Percentiles rank a stretch among this genome's conserved stretches.
Conservation (phyloP, 2,797 vertebrate species). For the Anniella stebbinsi region DNA sequence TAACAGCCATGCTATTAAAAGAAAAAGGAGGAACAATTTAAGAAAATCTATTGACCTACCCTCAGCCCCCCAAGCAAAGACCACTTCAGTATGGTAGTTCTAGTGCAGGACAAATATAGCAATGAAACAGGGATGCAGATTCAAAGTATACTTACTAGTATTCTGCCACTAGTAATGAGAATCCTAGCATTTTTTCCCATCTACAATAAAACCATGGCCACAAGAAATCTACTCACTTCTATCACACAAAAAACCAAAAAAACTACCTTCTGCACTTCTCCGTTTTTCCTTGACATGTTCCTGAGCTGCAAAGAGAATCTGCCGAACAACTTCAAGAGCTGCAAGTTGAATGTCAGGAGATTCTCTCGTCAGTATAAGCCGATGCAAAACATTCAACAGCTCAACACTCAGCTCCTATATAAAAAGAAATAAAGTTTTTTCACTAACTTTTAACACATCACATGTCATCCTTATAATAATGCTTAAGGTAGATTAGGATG, state of each 20-base stretch:
- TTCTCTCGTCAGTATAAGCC: constrained; percentile 92
- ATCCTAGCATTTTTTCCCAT: neutral
- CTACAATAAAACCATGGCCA: neutral
- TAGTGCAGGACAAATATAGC: neutral
- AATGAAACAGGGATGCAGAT: neutral
- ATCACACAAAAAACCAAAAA: neutral
- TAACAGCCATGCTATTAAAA: neutral
- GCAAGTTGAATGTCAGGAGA: constrained; percentile 85
- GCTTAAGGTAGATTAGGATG: neutral
- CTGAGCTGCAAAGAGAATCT: constrained; percentile 88
- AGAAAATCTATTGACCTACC: neutral
- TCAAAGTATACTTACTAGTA: neutral
- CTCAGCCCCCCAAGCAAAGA: neutral
- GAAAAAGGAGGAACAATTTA: neutral
- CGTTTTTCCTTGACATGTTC: constrained; percentile 92
- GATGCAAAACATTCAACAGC: constrained; percentile 90
- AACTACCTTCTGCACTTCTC: constrained; percentile 91
- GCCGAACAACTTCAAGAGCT: constrained; percentile 87
- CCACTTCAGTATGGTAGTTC: neutral
- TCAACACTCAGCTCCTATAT: constrained; percentile 88
- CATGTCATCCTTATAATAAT: neutral
- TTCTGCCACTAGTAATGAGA: neutral
- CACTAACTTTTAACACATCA: neutral
- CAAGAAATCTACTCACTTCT: neutral
- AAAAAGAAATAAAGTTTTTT: constrained; percentile 47